These are phyloP conservation scores for Protobothrops mucrosquamatus DNA, from an alignment of 2,113 vertebrate species.

Conservation along the genomic window DNA sequence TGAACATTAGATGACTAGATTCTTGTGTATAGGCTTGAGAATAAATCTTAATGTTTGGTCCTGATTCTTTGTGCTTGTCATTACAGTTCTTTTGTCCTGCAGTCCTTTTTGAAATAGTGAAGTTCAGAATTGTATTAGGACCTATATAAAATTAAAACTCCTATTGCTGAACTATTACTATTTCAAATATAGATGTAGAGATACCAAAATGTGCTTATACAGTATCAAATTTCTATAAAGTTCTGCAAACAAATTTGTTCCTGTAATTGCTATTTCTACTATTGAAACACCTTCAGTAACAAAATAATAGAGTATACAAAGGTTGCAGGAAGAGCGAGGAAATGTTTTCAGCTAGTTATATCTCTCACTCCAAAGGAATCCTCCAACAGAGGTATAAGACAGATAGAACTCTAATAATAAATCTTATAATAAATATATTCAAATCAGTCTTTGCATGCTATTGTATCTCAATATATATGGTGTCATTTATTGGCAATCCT, in stretches of 20 bases:
- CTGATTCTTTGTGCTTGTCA: not conserved
- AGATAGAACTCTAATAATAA: not conserved
- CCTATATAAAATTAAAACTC: not conserved
- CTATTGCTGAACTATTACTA: not conserved
- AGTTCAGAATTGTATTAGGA: not conserved
- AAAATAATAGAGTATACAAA: not conserved
- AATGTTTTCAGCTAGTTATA: not conserved
- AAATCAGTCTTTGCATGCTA: not conserved
- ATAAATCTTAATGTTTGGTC: not conserved
- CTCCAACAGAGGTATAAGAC: not conserved
- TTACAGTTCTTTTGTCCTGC: not conserved
- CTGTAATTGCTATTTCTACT: not conserved
- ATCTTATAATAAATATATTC: not conserved
- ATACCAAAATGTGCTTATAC: not conserved
- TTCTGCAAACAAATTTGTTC: not conserved
- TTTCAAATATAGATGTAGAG: not conserved
- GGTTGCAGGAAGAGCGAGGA: not conserved
- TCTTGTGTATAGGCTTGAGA: not conserved
- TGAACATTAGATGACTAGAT: not conserved
- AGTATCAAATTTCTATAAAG: not conserved
- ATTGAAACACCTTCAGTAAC: not conserved
- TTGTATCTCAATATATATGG: not conserved
- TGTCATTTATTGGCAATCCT: not conserved
- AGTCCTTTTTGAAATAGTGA: not conserved
- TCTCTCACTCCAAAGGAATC: not conserved